Evolutionary conservation across 2,888 invertebrate species (phyloP), one percentile per base, ranked within the genome.

Genomic region (Agrotis clavis): DNA sequence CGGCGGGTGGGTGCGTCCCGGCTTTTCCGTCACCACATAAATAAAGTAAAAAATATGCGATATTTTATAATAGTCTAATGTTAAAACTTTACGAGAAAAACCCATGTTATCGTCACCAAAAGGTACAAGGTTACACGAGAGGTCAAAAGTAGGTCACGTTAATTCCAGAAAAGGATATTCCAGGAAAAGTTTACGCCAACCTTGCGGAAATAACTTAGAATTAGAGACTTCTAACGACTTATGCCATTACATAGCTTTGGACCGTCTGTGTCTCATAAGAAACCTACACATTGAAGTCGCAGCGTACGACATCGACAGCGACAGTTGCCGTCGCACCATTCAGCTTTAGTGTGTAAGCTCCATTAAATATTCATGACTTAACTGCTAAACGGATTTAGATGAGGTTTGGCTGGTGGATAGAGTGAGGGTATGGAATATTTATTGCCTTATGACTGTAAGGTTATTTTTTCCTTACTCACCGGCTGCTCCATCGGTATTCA

Each of bases 111-210:
- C 61, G 47, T 21, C 45, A 30, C n/a, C 30, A 41, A 54, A 68
- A 30, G 51, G 68, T 62, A 57, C 69, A 78, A 78, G 67, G 74
- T 74, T 56, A 73, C 70, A 2, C 47, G 62, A 66, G 19, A 30
- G 51, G 66, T 78, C 74, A 70, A 65, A 70, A 72, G 59, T 79
- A 72, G 79, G 72, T 68, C 66, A 61, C 63, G 62, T 59, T 56
- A 51, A 61, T 75, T 57, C 51, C 54, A 53, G 68, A 48, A 71
- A 77, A 51, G 61, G 64, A 61, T 70, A 53, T 64, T 54, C 25
- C 50, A 30, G 70, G 61, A 73, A 65, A 60, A 41, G 25, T 47
- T 60, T 13, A n/a, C 18, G 19, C 21, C 19, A 51, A 77, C 25
- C 45, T 57, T 72, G 56, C 48, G 47, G 48, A 68, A 72, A 56